A percentile compares a stretch with the other conserved stretches of the same genome.
phyloP scores from a whole-genome alignment of 2,113 vertebrate species.

The Pollimyrus isidori region DNA sequence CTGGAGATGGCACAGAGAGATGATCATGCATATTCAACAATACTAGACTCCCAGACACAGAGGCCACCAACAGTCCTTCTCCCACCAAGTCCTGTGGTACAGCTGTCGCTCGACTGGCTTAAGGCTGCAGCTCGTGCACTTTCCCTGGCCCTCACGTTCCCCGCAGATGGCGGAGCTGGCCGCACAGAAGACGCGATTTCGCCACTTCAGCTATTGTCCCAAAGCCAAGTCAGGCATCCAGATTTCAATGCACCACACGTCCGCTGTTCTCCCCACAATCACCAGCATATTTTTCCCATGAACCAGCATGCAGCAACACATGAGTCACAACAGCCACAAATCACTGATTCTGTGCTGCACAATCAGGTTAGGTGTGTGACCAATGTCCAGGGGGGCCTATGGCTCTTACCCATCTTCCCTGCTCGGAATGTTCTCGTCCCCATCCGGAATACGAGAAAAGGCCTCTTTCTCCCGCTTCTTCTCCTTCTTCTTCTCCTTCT shows the following conservation, averaged over 20 bases:
- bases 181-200: not conserved
- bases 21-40: not conserved
- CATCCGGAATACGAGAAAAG: conserved; percentile 68
- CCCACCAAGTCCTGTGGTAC: not conserved
- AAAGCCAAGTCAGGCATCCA: not conserved
- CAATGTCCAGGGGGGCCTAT: not conserved
- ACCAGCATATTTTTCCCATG: not conserved
- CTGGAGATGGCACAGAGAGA: conserved; percentile 41
- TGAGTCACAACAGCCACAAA: not conserved
- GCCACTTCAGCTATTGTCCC: not conserved
- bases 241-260: not conserved
- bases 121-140: not conserved
- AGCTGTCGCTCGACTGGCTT: not conserved
- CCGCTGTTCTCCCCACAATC: not conserved
- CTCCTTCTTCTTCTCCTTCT: conserved; percentile 89
- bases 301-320: not conserved
- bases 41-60: not conserved
- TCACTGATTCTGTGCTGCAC: not conserved
- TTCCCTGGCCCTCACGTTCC: not conserved
- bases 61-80: not conserved
- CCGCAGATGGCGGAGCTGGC: not conserved
- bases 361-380: not conserved
- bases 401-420: conserved; percentile 76
- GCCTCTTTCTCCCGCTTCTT: conserved; percentile 90
- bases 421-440: conserved; percentile 67